Evolutionary conservation across 1,140 invertebrate species (phyloP).

Genomic region (Propsilocerus akamusi): DNA sequence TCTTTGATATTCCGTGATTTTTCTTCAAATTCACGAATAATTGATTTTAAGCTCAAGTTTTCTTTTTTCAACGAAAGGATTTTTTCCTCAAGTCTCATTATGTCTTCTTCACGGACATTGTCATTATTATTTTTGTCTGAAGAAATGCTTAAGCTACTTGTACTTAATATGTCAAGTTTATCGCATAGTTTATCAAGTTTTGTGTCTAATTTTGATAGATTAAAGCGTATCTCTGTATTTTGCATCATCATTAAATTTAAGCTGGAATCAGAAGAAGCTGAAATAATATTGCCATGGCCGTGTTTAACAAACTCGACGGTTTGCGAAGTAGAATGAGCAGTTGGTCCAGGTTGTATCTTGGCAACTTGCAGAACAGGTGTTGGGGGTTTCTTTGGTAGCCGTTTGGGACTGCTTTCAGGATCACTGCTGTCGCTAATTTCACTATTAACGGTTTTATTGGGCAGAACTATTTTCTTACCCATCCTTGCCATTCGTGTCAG

Average conservation of each 20-base stretch:
- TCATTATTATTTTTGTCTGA: not conserved
- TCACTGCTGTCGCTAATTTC: not conserved
- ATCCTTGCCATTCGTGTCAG: not conserved
- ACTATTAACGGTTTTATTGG: not conserved
- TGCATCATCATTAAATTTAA: constrained; percentile 4
- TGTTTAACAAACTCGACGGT: constrained; percentile 1
- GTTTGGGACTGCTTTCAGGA: not conserved
- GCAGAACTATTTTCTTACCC: not conserved
- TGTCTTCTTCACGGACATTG: not conserved
- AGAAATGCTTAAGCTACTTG: not conserved
- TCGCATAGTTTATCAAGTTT: not conserved
- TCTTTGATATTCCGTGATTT: not conserved
- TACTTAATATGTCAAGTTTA: not conserved
- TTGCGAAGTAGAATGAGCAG: not conserved
- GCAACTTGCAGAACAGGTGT: not conserved
- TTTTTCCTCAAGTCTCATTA: not conserved
- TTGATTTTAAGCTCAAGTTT: not conserved
- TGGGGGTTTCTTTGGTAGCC: not conserved
- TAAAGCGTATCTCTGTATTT: not conserved
- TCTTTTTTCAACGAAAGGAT: not conserved
- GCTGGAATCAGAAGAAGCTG: not conserved
- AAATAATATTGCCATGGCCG: not conserved
- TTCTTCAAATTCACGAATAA: not conserved
- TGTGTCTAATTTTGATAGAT: not conserved
- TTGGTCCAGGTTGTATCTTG: not conserved